Conservation (phyloP, 2,888 invertebrate genomes). For the Pristionchus maxplancki region DNA sequence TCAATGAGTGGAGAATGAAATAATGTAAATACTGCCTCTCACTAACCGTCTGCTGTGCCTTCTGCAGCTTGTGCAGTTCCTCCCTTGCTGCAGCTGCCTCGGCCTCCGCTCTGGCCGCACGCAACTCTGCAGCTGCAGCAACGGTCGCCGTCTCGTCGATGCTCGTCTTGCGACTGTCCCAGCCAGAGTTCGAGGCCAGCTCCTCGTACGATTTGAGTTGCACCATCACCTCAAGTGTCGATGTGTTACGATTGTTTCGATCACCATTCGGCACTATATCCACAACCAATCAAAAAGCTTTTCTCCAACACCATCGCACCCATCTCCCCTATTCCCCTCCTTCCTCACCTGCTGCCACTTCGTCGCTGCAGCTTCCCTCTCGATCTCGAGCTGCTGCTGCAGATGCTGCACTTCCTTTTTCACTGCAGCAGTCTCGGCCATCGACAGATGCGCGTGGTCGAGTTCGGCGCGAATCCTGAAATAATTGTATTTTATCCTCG, state of each 20-base stretch:
- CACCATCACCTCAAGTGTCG: conserved; percentile 8
- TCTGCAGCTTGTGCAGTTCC: neutral
- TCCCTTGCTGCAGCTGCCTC: conserved; percentile 25
- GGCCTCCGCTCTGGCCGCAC: conserved; percentile 9
- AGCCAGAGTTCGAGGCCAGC: neutral
- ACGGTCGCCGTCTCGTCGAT: conserved; percentile 21
- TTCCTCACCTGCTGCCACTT: conserved; percentile 56
- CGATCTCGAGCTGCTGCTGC: conserved; percentile 55
- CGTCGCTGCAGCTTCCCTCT: conserved; percentile 54
- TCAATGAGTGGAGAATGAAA: too few relatives aligned
- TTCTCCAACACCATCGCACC: too few relatives aligned
- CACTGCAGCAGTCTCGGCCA: conserved; percentile 52
- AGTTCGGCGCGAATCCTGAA: conserved; percentile 31
- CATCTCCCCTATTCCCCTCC: too few relatives aligned
- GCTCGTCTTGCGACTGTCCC: conserved; percentile 49
- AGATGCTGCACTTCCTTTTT: conserved; percentile 46
- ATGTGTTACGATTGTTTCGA: neutral
- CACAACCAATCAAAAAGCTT: too few relatives aligned
- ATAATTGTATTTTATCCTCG: neutral
- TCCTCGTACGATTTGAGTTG: conserved; percentile 49
- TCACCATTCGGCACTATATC: too few relatives aligned
- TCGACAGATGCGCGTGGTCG: conserved; percentile 50
- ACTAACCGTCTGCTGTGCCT: neutral
- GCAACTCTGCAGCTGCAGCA: conserved; percentile 7
- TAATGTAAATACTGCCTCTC: too few relatives aligned